Conservation (phyloP, 2,113 vertebrate species). For the Noturus placidus region DNA sequence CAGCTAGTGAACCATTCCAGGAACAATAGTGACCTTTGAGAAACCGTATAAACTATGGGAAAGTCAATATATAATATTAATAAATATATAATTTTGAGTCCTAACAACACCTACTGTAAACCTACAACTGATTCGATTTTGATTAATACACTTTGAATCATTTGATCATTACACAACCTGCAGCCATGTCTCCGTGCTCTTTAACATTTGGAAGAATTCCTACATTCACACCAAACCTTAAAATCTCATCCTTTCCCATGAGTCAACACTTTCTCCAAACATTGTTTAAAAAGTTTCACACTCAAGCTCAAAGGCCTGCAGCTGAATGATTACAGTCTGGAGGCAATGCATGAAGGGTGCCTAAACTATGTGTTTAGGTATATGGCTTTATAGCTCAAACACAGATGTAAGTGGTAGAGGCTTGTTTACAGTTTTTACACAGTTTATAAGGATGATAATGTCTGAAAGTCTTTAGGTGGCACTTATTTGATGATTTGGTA, state of each 20-base stretch:
- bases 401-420: slow-evolving; percentile 59
- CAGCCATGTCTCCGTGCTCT: background rate
- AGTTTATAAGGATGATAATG: slow-evolving; percentile 24
- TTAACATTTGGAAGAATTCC: slow-evolving; percentile 8
- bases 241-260: background rate
- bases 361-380: slow-evolving; percentile 34
- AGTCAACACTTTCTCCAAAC: slow-evolving; percentile 20
- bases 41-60: background rate
- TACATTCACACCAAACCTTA: background rate
- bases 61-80: background rate
- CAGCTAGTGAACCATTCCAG: background rate
- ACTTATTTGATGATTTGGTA: background rate
- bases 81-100: background rate
- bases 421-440: slow-evolving; percentile 51
- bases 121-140: background rate
- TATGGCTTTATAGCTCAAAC: slow-evolving; percentile 68
- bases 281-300: slow-evolving; percentile 17
- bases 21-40: background rate
- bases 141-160: background rate
- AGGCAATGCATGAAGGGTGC: slow-evolving; percentile 48
- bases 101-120: background rate
- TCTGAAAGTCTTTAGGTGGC: background rate
- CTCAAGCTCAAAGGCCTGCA: background rate
- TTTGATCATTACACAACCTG: background rate
- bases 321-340: slow-evolving; percentile 25